Evolutionary conservation across 2,888 invertebrate genomes (phyloP).

Genomic region (Hesperia comma): DNA sequence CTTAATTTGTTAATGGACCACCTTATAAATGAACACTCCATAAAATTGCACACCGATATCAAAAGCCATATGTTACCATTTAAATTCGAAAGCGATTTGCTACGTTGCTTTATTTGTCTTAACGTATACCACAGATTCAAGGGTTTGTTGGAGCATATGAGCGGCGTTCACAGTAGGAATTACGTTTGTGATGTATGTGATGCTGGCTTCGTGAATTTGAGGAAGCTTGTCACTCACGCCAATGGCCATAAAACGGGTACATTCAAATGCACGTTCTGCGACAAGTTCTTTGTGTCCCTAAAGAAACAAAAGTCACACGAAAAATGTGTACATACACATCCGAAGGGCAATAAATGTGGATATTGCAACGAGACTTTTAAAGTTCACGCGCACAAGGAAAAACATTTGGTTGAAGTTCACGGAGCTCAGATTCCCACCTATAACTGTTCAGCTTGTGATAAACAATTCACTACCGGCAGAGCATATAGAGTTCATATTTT

Average conservation of each 20-base stretch:
- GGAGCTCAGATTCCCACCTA: constrained; percentile 38
- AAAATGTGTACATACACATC: constrained; percentile 40
- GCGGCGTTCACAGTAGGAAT: constrained; percentile 56
- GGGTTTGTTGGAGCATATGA: constrained; percentile 56
- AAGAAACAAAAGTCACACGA: constrained; percentile 45
- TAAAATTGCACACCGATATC: constrained; percentile 55
- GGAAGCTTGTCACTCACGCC: constrained; percentile 42
- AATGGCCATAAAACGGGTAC: constrained; percentile 44
- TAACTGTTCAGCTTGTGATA: constrained; percentile 48
- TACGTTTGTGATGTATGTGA: constrained; percentile 56
- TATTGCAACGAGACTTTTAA: constrained; percentile 45
- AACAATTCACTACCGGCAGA: constrained; percentile 42
- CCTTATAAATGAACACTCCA: constrained; percentile 52
- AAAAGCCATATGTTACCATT: constrained; percentile 65
- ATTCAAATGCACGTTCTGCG: constrained; percentile 46
- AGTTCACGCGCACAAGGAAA: constrained; percentile 42
- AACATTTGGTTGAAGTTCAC: constrained; percentile 47
- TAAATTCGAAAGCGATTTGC: constrained; percentile 46
- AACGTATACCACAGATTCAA: constrained; percentile 49
- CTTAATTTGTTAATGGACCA: constrained; percentile 61
- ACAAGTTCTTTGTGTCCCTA: constrained; percentile 43
- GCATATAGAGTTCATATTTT: constrained; percentile 43
- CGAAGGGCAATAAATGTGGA: constrained; percentile 43
- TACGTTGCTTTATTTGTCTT: constrained; percentile 55
- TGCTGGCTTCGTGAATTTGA: constrained; percentile 48